phyloP scores from a whole-genome alignment of 2,888 invertebrate genomes.

The Lissocephala sabroskyi region DNA sequence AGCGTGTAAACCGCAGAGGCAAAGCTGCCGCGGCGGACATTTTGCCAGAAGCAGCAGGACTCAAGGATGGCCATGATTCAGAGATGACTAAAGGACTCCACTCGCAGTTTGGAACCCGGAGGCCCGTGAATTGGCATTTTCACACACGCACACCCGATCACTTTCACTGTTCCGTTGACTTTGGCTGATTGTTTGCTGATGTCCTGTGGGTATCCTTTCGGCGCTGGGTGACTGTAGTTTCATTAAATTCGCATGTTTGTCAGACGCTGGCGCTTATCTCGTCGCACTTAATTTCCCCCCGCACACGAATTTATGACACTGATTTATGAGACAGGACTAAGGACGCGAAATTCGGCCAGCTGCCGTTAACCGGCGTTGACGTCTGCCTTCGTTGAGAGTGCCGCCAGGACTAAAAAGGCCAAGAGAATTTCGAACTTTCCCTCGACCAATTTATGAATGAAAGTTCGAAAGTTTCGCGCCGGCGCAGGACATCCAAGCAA shows the following conservation, averaged over 20 bases:
- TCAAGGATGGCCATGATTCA: conserved; percentile 67
- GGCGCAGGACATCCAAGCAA: no score
- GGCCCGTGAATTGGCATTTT: conserved; percentile 5
- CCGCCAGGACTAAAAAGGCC: conserved; percentile 38
- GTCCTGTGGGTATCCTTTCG: no score
- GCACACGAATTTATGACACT: conserved; percentile 52
- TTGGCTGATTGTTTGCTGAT: conserved; percentile 1
- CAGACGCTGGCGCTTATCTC: conserved; percentile 13
- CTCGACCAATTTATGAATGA: conserved; percentile 58
- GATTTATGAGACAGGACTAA: conserved; percentile 31
- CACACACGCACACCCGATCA: background rate
- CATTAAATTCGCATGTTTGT: conserved; percentile 17
- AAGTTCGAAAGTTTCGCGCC: conserved; percentile 29
- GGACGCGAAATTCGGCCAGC: background rate
- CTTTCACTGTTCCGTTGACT: no score
- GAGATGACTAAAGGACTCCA: no score
- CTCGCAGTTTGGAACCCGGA: conserved; percentile 15
- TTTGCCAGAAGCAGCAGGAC: conserved; percentile 71
- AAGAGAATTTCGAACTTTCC: conserved; percentile 18
- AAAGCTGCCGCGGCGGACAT: conserved; percentile 66
- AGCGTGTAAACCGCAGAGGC: conserved; percentile 63
- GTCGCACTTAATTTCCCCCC: conserved; percentile 13
- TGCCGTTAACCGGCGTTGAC: background rate
- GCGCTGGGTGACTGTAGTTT: no score
- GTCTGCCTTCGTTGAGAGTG: conserved; percentile 41